Percentiles rank a stretch among this genome's conserved stretches.
These are phyloP conservation scores for Antheraea assamensis DNA, from an alignment of 2,888 invertebrate genomes.

Conservation along the genomic window DNA sequence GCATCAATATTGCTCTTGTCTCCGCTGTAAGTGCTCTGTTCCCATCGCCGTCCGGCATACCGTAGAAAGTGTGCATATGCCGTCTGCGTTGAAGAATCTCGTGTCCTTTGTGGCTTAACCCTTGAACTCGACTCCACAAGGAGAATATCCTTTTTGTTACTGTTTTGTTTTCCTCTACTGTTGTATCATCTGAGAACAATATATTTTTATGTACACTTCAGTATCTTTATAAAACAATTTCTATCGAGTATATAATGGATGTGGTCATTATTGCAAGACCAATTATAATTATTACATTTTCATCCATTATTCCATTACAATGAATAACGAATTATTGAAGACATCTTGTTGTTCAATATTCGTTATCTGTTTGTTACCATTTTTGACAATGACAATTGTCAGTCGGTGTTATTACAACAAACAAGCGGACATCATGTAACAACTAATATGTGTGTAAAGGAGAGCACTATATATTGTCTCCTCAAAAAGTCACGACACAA, in stretches of 20 bases:
- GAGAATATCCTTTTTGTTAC: conserved; percentile 72
- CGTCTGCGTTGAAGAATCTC: conserved; percentile 66
- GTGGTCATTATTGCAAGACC: too few relatives aligned
- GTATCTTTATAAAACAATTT: neutral
- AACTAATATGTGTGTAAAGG: too few relatives aligned
- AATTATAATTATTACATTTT: too few relatives aligned
- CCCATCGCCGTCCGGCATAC: conserved; percentile 59
- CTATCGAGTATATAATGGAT: neutral
- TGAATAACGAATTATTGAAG: too few relatives aligned
- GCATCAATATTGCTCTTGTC: conserved; percentile 64
- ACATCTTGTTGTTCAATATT: too few relatives aligned
- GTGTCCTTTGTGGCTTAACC: conserved; percentile 69
- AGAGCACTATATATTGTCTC: too few relatives aligned
- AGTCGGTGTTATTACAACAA: too few relatives aligned
- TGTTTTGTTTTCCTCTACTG: conserved; percentile 46
- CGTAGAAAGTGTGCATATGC: conserved; percentile 69
- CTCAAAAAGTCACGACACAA: too few relatives aligned
- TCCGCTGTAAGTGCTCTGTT: conserved; percentile 65
- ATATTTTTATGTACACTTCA: neutral
- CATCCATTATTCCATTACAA: too few relatives aligned
- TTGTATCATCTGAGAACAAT: conserved; percentile 50
- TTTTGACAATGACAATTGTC: too few relatives aligned
- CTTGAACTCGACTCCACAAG: conserved; percentile 73
- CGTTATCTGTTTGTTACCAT: too few relatives aligned
- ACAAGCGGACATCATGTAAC: too few relatives aligned